Percentiles rank a stretch among this genome's conserved stretches.
Conservation (phyloP, 2,888 invertebrate species). For the Drosophila basisetae region DNA sequence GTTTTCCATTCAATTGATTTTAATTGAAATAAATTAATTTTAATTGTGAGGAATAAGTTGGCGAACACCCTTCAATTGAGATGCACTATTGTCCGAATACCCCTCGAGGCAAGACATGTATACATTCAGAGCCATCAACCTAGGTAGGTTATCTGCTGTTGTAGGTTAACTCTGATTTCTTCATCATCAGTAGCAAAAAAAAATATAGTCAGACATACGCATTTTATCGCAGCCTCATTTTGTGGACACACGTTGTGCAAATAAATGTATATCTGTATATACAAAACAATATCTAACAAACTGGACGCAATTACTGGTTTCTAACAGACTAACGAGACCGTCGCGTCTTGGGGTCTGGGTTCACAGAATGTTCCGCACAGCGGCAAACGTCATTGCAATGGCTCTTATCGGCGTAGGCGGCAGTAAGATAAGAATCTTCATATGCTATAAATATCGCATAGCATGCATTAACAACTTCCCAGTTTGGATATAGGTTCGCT, state of each 20-base stretch:
- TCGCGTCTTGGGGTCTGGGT: slow-evolving; percentile 14
- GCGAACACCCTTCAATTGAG: slow-evolving; percentile 30
- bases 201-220: slow-evolving; percentile 36
- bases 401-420: slow-evolving; percentile 31
- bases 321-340: neutral
- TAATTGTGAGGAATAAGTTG: slow-evolving; percentile 1
- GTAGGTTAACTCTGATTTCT: slow-evolving; percentile 43
- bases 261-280: slow-evolving; percentile 53
- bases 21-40: slow-evolving; percentile 52
- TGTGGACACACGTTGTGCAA: slow-evolving; percentile 82
- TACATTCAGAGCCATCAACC: slow-evolving; percentile 16
- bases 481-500: slow-evolving; percentile 48
- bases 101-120: slow-evolving; percentile 33
- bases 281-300: slow-evolving; percentile 29
- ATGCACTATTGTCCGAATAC: slow-evolving; percentile 15
- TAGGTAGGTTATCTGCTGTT: slow-evolving; percentile 49
- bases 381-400: slow-evolving; percentile 26
- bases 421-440: slow-evolving; percentile 49
- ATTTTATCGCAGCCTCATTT: slow-evolving; percentile 64
- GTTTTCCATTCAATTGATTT: slow-evolving; percentile 43
- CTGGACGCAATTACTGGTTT: slow-evolving; percentile 35
- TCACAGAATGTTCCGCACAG: slow-evolving; percentile 60
- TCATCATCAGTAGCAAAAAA: slow-evolving; percentile 47
- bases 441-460: slow-evolving; percentile 61
- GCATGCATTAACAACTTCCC: slow-evolving; percentile 47